Conservation (phyloP, 37 sponge, comb jelly and placozoan species). For the Eunapius fragilis region DNA sequence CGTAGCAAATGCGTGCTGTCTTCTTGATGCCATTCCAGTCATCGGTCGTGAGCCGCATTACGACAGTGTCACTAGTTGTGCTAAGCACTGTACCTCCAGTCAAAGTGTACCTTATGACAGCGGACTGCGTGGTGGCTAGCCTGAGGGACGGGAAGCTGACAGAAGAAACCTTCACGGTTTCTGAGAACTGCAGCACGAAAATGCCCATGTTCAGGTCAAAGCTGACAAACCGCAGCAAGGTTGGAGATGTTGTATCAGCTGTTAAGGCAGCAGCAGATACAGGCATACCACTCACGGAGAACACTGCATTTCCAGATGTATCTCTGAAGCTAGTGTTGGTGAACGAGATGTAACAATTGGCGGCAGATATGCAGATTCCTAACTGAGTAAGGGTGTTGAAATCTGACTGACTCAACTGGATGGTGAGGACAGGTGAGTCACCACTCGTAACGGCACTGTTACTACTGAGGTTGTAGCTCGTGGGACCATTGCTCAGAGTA, state of each 20-base stretch:
- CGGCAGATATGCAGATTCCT: conserved; percentile 55
- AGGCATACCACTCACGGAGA: conserved; percentile 17
- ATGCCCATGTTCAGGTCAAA: conserved; percentile 82
- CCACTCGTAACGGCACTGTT: conserved; percentile 29
- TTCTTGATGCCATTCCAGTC: conserved; percentile 81
- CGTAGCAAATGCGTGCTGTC: conserved; percentile 54
- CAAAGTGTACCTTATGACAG: conserved; percentile 47
- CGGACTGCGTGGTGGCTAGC: conserved; percentile 28
- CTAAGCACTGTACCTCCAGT: conserved; percentile 43
- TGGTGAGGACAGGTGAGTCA: conserved; percentile 47
- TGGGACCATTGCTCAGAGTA: conserved; percentile 31
- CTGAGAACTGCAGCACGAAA: conserved; percentile 52
- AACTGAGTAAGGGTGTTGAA: conserved; percentile 49
- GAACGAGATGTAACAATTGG: conserved; percentile 74
- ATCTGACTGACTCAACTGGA: conserved; percentile 37
- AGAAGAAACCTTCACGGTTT: conserved; percentile 61
- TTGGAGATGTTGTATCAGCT: conserved; percentile 53
- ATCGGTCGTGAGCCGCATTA: conserved; percentile 50
- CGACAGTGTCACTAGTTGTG: conserved; percentile 59
- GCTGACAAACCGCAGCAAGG: conserved; percentile 42
- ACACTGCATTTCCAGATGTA: conserved; percentile 41
- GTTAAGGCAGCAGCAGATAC: conserved; percentile 47
- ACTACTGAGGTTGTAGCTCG: conserved; percentile 16
- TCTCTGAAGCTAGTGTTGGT: conserved; percentile 45
- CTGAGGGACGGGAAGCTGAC: conserved; percentile 50